Conservation (phyloP, 2,113 vertebrate species). For the Mobula hypostoma region DNA sequence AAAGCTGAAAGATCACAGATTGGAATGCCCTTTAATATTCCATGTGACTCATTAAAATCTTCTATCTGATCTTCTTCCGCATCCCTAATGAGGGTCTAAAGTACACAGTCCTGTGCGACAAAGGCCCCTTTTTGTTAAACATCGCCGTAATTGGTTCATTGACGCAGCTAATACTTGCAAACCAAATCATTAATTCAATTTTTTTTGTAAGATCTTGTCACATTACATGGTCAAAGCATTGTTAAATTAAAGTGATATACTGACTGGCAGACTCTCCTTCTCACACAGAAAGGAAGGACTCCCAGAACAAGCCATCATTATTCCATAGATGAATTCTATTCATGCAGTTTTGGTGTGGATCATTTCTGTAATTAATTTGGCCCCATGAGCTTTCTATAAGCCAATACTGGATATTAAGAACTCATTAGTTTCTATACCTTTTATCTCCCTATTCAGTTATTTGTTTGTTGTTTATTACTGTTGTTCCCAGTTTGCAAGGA, state of each 20-base stretch:
- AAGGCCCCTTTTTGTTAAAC: constrained; percentile 4
- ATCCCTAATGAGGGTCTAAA: constrained; percentile 27
- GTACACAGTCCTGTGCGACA: neutral
- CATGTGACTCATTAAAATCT: constrained; percentile 8
- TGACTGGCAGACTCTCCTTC: neutral
- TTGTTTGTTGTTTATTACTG: neutral
- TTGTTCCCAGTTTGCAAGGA: neutral
- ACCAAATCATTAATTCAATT: constrained; percentile 1
- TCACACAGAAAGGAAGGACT: neutral
- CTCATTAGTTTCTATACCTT: neutral
- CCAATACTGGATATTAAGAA: neutral
- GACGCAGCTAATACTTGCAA: neutral
- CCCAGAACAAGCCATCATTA: neutral
- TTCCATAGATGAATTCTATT: neutral
- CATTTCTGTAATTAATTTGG: neutral
- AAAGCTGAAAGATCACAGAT: constrained; percentile 32
- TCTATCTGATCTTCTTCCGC: neutral
- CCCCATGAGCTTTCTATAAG: neutral
- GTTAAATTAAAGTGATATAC: neutral
- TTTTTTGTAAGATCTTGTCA: neutral
- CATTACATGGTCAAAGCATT: neutral
- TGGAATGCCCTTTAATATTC: constrained; percentile 34
- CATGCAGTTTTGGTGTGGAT: neutral
- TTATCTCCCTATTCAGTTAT: neutral
- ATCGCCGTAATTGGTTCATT: constrained; percentile 27